phyloP scores from a whole-genome alignment of 2,888 invertebrate species.

The Seira ritae region DNA sequence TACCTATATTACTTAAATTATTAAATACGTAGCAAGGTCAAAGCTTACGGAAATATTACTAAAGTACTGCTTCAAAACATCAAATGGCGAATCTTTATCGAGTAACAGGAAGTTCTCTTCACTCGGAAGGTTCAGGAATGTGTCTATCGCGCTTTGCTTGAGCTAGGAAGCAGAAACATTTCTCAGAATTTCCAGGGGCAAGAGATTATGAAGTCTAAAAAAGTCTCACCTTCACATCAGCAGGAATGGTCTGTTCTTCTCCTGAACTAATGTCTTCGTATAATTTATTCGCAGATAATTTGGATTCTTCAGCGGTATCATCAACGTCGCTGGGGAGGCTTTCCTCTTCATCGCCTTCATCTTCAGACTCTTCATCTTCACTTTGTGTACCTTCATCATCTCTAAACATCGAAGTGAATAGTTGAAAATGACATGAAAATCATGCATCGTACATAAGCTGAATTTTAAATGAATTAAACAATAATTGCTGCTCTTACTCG shows the following conservation, averaged over 20 bases:
- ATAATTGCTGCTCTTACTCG: slow-evolving; percentile 25
- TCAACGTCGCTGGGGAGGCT: not conserved
- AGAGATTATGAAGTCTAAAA: too few species aligned
- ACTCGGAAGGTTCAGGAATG: slow-evolving; percentile 27
- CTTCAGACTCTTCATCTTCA: slow-evolving; percentile 38
- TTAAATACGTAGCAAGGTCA: too few species aligned
- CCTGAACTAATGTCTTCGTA: slow-evolving; percentile 49
- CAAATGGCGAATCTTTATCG: slow-evolving; percentile 50
- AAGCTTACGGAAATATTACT: slow-evolving; percentile 42
- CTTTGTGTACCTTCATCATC: slow-evolving; percentile 53
- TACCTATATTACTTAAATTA: too few species aligned
- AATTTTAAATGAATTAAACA: too few species aligned
- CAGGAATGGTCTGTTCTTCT: slow-evolving; percentile 25
- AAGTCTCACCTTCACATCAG: slow-evolving; percentile 20
- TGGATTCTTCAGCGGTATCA: not conserved
- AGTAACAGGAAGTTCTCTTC: slow-evolving; percentile 39
- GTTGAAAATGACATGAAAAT: too few species aligned
- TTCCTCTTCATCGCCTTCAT: slow-evolving; percentile 22
- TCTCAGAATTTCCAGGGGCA: not conserved
- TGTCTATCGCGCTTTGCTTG: slow-evolving; percentile 49
- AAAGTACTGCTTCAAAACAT: slow-evolving; percentile 43
- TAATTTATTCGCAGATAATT: not conserved
- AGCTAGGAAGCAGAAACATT: slow-evolving; percentile 26
- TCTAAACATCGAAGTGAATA: slow-evolving; percentile 4
- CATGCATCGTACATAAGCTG: too few species aligned